phyloP scores from a whole-genome alignment of 2,888 invertebrate genomes.

The Idaea biselata region DNA sequence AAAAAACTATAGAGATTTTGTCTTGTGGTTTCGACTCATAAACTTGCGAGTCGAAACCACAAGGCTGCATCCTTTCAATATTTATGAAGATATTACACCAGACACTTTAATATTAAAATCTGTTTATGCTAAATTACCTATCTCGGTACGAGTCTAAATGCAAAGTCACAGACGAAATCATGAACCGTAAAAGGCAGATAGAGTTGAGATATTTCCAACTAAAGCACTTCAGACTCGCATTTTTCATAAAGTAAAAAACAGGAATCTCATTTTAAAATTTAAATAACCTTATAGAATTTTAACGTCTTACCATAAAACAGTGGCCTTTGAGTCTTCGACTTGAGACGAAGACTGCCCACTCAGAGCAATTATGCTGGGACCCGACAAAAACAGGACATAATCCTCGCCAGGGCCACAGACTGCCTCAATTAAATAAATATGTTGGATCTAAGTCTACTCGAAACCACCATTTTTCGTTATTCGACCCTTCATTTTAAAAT shows the following conservation, averaged over 20 bases:
- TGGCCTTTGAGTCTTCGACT: slow-evolving; percentile 44
- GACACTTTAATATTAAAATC: slow-evolving; percentile 15
- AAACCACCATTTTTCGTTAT: too few relatives aligned
- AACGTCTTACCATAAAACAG: slow-evolving; percentile 49
- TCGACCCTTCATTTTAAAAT: too few relatives aligned
- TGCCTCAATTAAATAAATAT: slow-evolving; percentile 61
- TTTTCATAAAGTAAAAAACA: slow-evolving; percentile 39
- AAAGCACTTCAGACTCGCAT: slow-evolving; percentile 34
- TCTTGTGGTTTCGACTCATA: too few relatives aligned
- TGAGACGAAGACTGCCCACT: slow-evolving; percentile 43
- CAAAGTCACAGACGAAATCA: slow-evolving; percentile 5
- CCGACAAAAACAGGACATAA: slow-evolving; percentile 56
- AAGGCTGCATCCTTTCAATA: too few relatives aligned
- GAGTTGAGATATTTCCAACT: slow-evolving; percentile 35
- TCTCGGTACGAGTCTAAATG: background rate
- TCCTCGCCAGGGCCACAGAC: slow-evolving; percentile 40
- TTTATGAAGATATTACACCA: too few relatives aligned
- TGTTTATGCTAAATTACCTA: slow-evolving; percentile 19
- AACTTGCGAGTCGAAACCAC: too few relatives aligned
- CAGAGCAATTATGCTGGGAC: slow-evolving; percentile 50
- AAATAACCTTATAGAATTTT: slow-evolving; percentile 51
- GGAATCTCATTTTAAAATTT: slow-evolving; percentile 42
- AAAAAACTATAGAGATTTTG: too few relatives aligned
- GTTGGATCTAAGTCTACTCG: too few relatives aligned
- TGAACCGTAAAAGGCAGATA: slow-evolving; percentile 31